Base-by-base conservation (phyloP, 92 coral and sea anemone genomes). In the Paragorgia papillata region DNA sequence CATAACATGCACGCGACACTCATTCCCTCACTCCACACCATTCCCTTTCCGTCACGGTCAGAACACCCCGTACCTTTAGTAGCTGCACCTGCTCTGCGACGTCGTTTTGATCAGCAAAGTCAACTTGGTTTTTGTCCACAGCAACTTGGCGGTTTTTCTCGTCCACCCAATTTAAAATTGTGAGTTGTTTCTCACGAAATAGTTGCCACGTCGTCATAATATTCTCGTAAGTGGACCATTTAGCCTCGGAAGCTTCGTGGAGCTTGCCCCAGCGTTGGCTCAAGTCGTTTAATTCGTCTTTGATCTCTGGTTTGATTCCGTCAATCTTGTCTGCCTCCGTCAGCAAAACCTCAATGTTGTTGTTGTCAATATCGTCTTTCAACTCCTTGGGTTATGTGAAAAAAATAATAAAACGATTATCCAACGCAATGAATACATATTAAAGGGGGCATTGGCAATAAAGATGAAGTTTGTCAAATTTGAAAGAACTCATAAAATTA, bases 211-310 rank as follows among this genome's bases (percentile, higher is more conserved):
- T 87, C 10, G 54, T 8, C n/a, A 88, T 67, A 29, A 85, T 84
- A 30, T 83, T 82, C 39, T 54, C 66, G 62, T 88, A 35, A 49
- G 77, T 85, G 25, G 82, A 58, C 51, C 73, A 85, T 66, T 87
- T 71, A 22, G 88, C 97, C 64, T 90, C 86, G 9, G 90, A 78
- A 88, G 88, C 81, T 70, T 78, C 89, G 84, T 89, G 81, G 49
- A 90, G 89, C 9, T 79, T 84, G 49, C 85, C 85, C 97, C 97
- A 90, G 15, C 92, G 92, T 56, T 85, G 90, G 43, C 87, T 83
- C 28, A 83, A 55, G 5, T 69, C 79, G 41, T 83, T 50, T 24
- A 70, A 56, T 34, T 88, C 89, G 43, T 88, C 92, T 9, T 85
- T 69, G 13, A 60, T 57, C 3, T 84, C 86, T 35, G 84, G 90